Evolutionary conservation across 2,888 invertebrate genomes (phyloP).

Genomic region (Caradrina kadenii): DNA sequence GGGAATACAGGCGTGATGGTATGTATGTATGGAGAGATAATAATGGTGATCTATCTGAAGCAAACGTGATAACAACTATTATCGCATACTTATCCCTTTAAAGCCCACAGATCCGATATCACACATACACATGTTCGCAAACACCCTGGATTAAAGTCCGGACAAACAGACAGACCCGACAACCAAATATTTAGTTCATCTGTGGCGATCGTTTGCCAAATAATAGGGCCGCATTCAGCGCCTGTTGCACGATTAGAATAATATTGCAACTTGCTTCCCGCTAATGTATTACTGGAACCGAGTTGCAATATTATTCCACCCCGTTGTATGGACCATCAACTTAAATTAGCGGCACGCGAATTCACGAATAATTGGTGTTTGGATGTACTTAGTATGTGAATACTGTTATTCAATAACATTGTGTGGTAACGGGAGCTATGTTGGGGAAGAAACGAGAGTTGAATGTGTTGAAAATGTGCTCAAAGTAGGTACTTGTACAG

Average conservation of each 20-base stretch:
- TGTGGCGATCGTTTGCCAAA: constrained; percentile 52
- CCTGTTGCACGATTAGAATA: constrained; percentile 55
- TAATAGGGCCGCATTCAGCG: constrained; percentile 36
- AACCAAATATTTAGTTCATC: constrained; percentile 54
- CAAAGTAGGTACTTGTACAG: constrained; percentile 1
- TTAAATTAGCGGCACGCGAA: constrained; percentile 42
- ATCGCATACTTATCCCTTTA: constrained; percentile 33
- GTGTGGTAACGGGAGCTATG: background rate
- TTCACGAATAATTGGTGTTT: constrained; percentile 33
- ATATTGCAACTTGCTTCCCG: constrained; percentile 51
- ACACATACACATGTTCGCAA: constrained; percentile 33
- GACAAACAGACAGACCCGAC: constrained; percentile 26
- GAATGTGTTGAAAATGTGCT: constrained; percentile 1
- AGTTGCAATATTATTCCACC: constrained; percentile 47
- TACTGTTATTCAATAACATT: constrained; percentile 33
- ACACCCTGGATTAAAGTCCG: constrained; percentile 37
- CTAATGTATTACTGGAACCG: constrained; percentile 45
- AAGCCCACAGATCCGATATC: constrained; percentile 32
- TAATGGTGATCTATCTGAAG: background rate
- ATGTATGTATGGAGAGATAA: no score
- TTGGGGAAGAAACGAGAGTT: background rate
- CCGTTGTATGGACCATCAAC: constrained; percentile 22
- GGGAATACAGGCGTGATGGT: no score
- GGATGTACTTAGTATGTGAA: constrained; percentile 32
- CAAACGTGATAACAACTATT: constrained; percentile 25